Conservation (phyloP, 2,797 vertebrate species). For the Pangasius larnaudii region DNA sequence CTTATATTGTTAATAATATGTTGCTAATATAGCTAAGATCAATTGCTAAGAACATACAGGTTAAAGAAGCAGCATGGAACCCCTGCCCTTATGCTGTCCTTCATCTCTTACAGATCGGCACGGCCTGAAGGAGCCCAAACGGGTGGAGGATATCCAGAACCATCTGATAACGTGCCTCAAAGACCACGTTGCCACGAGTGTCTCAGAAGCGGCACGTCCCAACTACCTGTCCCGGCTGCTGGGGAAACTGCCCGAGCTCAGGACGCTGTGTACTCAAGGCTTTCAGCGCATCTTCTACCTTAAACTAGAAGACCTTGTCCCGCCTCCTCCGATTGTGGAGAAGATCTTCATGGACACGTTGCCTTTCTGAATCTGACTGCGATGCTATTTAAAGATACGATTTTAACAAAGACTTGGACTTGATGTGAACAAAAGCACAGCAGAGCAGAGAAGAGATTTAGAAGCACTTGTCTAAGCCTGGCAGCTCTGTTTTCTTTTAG, state of each 20-base stretch:
- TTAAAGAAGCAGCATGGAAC: neutral
- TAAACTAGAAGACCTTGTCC: conserved; percentile 93
- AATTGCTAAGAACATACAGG: neutral
- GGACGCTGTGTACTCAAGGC: conserved; percentile 94
- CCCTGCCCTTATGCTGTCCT: conserved; percentile 1
- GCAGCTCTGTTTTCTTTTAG: conserved; percentile 26
- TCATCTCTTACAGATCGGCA: conserved; percentile 82
- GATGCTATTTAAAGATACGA: neutral
- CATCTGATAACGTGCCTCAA: conserved; percentile 89
- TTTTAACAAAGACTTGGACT: neutral
- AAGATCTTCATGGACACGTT: conserved; percentile 97
- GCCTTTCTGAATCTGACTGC: conserved; percentile 83
- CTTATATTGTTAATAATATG: neutral
- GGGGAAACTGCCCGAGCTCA: conserved; percentile 92
- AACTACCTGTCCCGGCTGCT: conserved; percentile 90
- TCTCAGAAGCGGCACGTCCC: conserved; percentile 76
- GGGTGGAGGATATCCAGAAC: conserved; percentile 94
- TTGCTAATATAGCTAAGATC: neutral
- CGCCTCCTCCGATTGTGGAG: conserved; percentile 92
- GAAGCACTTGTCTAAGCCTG: conserved; percentile 19
- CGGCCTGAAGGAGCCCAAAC: conserved; percentile 89
- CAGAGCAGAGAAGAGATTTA: conserved; percentile 19
- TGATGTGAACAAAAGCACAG: conserved; percentile 24
- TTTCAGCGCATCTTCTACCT: conserved; percentile 97
- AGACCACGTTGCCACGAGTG: conserved; percentile 82